These are phyloP conservation scores for Gadopsis bispinosus DNA, from an alignment of 2,797 vertebrate species.

Conservation along the genomic window DNA sequence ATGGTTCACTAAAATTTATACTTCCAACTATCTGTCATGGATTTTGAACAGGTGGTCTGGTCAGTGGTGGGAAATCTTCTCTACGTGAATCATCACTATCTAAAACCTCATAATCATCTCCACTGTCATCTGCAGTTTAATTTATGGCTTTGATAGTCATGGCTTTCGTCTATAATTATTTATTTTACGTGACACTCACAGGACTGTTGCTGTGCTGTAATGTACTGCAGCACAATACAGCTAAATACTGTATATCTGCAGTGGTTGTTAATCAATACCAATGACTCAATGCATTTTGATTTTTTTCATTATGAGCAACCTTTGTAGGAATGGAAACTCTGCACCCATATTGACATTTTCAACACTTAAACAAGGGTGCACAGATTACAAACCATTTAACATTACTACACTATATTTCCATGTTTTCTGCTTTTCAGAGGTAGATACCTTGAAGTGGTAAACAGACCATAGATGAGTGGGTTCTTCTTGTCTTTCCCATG, in stretches of 20 bases:
- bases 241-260: slow-evolving; percentile 6
- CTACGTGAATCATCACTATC: not conserved
- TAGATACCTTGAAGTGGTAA: slow-evolving; percentile 86
- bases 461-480: slow-evolving; percentile 88
- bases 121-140: not conserved
- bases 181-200: slow-evolving; percentile 1
- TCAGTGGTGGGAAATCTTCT: not conserved
- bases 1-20: too few relatives aligned
- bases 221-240: not conserved
- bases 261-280: slow-evolving; percentile 22
- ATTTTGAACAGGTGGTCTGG: not conserved
- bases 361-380: not conserved
- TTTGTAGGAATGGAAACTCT: slow-evolving; percentile 15
- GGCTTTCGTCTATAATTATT: not conserved
- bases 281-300: slow-evolving; percentile 1
- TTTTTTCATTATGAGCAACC: slow-evolving; percentile 1
- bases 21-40: not conserved
- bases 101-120: not conserved
- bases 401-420: not conserved
- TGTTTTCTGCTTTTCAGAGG: slow-evolving; percentile 23
- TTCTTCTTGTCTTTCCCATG: slow-evolving; percentile 87
- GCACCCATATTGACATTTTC: slow-evolving; percentile 15
- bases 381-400: slow-evolving; percentile 11
- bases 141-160: not conserved
- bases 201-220: not conserved